Percentiles rank a stretch among this genome's conserved stretches.
phyloP scores from a whole-genome alignment of 2,113 vertebrate genomes.

The Regulus satrapa region DNA sequence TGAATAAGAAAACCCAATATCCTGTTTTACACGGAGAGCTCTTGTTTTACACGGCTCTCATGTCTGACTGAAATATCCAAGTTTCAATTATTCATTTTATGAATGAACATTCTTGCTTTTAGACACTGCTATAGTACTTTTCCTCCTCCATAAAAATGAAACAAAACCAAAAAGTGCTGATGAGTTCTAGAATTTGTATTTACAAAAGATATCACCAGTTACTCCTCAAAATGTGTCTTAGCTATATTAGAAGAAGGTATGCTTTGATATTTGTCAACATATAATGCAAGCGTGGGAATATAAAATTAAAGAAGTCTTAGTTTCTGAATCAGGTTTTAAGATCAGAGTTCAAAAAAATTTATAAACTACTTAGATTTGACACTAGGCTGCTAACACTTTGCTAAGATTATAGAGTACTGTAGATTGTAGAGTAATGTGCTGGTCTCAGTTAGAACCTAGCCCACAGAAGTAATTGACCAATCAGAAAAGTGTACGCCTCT shows the following conservation, averaged over 20 bases:
- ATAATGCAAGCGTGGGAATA: not conserved
- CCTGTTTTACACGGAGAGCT: too few relatives aligned
- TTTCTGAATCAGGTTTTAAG: not conserved
- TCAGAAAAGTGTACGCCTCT: too few relatives aligned
- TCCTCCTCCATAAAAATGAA: not conserved
- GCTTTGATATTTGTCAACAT: not conserved
- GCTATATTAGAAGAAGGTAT: not conserved
- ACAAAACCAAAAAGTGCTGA: not conserved
- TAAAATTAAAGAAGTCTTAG: not conserved
- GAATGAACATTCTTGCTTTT: not conserved
- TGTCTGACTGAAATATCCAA: not conserved
- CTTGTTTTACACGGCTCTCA: not conserved
- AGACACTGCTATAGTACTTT: not conserved
- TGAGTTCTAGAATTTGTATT: not conserved
- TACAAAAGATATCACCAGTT: not conserved
- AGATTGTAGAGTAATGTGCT: not conserved
- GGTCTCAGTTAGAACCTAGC: too few relatives aligned
- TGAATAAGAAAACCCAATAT: not conserved
- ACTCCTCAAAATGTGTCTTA: not conserved
- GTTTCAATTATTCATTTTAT: not conserved
- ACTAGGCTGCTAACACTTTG: not conserved
- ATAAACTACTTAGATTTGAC: not conserved
- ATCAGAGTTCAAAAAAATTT: not conserved
- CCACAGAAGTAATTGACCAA: too few relatives aligned
- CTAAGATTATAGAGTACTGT: not conserved